A percentile compares a stretch with the other conserved stretches of the same genome.
Evolutionary conservation across 1,140 invertebrate genomes (phyloP).

Genomic region (Lordiphosa clarofinis): DNA sequence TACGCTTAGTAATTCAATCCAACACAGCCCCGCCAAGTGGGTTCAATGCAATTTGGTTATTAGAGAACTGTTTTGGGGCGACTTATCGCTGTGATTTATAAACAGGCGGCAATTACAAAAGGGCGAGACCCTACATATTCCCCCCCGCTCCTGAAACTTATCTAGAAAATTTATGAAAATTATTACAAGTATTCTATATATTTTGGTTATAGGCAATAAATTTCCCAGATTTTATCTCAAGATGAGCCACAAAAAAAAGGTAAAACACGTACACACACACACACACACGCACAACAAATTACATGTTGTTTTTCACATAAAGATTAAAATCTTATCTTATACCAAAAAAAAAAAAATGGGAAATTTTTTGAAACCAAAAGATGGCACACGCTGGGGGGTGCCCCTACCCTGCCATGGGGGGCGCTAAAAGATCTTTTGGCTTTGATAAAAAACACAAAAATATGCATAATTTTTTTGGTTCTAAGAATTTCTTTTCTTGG

Average conservation of each 20-base stretch:
- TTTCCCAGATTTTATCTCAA: constrained; percentile 74
- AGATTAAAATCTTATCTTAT: constrained; percentile 75
- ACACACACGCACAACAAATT: constrained; percentile 64
- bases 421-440: constrained; percentile 39
- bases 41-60: constrained; percentile 31
- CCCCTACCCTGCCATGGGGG: constrained; percentile 31
- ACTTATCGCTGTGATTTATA: constrained; percentile 69
- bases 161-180: constrained; percentile 73
- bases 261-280: constrained; percentile 24
- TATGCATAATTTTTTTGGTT: constrained; percentile 61
- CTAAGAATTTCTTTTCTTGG: constrained; percentile 28
- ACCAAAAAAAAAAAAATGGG: constrained; percentile 51
- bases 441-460: constrained; percentile 63
- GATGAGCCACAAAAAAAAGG: constrained; percentile 55
- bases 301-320: constrained; percentile 78
- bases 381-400: constrained; percentile 77
- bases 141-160: constrained; percentile 15
- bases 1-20: constrained; percentile 72
- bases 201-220: constrained; percentile 72
- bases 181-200: constrained; percentile 78
- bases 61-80: constrained; percentile 43
- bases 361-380: constrained; percentile 18
- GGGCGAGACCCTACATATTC: constrained; percentile 3
- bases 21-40: constrained; percentile 1
- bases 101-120: constrained; percentile 57